phyloP scores from a whole-genome alignment of 2,797 vertebrate species.

The Falco columbarius region DNA sequence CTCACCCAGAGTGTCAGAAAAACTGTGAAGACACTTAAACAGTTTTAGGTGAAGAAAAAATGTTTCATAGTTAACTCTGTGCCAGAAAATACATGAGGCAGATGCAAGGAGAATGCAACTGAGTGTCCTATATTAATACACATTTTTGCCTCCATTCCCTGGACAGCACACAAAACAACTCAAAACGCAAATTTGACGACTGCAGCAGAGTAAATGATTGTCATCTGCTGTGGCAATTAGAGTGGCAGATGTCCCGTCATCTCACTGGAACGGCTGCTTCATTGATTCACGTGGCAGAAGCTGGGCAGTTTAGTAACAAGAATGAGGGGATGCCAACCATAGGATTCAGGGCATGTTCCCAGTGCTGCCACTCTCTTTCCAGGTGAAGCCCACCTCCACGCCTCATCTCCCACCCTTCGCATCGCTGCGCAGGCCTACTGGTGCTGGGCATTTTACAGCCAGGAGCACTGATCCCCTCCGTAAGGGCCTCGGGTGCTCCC shows the following conservation, averaged over 20 bases:
- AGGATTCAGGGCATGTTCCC: accelerated
- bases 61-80: not conserved
- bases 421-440: not conserved
- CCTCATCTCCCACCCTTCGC: not conserved
- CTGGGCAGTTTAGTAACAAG: not conserved
- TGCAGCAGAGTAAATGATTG: not conserved
- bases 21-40: not conserved
- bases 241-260: not conserved
- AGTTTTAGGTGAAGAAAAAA: not conserved
- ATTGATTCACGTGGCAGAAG: accelerated
- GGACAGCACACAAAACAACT: not conserved
- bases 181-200: accelerated
- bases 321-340: not conserved
- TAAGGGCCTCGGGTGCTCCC: not conserved
- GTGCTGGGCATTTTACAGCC: accelerated
- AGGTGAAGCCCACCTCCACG: not conserved
- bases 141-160: not conserved
- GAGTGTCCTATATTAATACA: not conserved
- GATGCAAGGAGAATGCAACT: not conserved
- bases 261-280: not conserved
- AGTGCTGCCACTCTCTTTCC: not conserved
- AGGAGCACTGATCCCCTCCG: accelerated
- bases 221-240: not conserved
- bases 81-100: not conserved
- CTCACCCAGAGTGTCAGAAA: not conserved